These are phyloP conservation scores for Emmelina monodactyla DNA, from an alignment of 2,888 invertebrate genomes.

Conservation along the genomic window DNA sequence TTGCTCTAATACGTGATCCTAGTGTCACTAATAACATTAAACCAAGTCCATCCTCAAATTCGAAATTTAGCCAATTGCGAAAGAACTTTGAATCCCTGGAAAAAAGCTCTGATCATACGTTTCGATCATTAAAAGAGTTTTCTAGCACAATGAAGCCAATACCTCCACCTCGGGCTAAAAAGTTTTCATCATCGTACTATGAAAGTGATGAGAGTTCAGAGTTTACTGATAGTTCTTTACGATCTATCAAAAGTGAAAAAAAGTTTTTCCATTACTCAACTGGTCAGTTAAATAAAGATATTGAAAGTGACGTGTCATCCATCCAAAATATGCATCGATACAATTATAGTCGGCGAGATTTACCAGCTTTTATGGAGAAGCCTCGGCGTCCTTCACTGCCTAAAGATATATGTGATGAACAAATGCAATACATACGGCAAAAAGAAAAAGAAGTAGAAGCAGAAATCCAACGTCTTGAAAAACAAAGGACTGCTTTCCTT, in stretches of 20 bases:
- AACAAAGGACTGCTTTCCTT: conserved; percentile 39
- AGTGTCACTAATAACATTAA: conserved; percentile 36
- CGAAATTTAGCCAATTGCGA: conserved; percentile 13
- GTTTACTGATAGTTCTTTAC: conserved; percentile 41
- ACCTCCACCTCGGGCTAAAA: conserved; percentile 46
- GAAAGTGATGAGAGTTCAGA: conserved; percentile 56
- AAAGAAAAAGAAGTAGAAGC: conserved; percentile 74
- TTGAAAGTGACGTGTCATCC: conserved; percentile 51
- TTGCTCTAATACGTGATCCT: conserved; percentile 69
- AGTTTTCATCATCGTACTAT: conserved; percentile 41
- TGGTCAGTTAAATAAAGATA: conserved; percentile 52
- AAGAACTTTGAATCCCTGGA: conserved; percentile 19
- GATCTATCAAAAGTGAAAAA: conserved; percentile 41
- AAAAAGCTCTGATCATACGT: conserved; percentile 18
- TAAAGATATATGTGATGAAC: conserved; percentile 69
- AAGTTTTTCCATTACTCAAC: conserved; percentile 55
- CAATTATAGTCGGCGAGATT: conserved; percentile 32
- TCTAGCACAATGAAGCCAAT: conserved; percentile 35
- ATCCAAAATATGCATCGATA: conserved; percentile 57
- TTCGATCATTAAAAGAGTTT: conserved; percentile 17
- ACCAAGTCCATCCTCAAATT: conserved; percentile 25
- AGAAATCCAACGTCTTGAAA: conserved; percentile 70
- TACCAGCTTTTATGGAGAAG: conserved; percentile 20
- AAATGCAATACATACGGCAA: conserved; percentile 70
- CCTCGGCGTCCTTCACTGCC: conserved; percentile 69